These are phyloP conservation scores for Calliopsis andreniformis DNA, from an alignment of 1,140 invertebrate genomes.

Conservation along the genomic window DNA sequence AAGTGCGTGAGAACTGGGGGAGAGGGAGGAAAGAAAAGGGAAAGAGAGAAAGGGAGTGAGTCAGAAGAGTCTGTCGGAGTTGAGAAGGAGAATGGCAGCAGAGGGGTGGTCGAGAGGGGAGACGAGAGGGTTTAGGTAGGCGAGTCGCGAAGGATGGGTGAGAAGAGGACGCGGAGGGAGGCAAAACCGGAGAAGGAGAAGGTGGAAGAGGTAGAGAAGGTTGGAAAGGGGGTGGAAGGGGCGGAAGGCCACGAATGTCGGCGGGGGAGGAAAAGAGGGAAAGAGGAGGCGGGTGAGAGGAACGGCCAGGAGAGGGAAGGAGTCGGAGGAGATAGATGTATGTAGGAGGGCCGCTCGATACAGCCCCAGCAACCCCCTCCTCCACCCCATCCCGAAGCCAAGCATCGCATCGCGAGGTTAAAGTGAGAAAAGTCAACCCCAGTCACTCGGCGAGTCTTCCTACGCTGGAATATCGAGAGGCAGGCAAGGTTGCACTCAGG, in stretches of 20 bases:
- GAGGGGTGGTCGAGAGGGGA: constrained; percentile 55
- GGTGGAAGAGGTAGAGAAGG: constrained; percentile 71
- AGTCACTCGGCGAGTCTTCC: constrained; percentile 77
- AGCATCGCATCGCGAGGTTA: constrained; percentile 81
- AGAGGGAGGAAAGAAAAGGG: constrained; percentile 43
- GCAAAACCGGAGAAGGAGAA: constrained; percentile 64
- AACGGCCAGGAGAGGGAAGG: constrained; percentile 71
- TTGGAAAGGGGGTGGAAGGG: constrained; percentile 71
- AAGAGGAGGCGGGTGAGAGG: constrained; percentile 70
- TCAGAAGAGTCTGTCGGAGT: constrained; percentile 54
- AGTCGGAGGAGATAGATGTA: constrained; percentile 81
- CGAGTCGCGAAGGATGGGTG: constrained; percentile 73
- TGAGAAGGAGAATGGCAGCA: constrained; percentile 53
- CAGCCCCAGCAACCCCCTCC: constrained; percentile 80
- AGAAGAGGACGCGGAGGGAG: constrained; percentile 62
- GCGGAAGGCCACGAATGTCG: constrained; percentile 78
- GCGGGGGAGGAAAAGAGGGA: constrained; percentile 78
- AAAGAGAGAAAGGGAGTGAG: constrained; percentile 46
- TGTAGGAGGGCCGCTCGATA: constrained; percentile 82
- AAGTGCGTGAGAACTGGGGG: constrained; percentile 28
- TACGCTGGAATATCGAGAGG: constrained; percentile 70
- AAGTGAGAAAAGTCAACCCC: constrained; percentile 82
- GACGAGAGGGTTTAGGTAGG: constrained; percentile 59
- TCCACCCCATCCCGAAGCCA: constrained; percentile 76
- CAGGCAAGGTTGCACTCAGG: constrained; percentile 16